These are phyloP conservation scores for Calliphora vicina DNA, from an alignment of 1,140 invertebrate genomes.

Conservation along the genomic window DNA sequence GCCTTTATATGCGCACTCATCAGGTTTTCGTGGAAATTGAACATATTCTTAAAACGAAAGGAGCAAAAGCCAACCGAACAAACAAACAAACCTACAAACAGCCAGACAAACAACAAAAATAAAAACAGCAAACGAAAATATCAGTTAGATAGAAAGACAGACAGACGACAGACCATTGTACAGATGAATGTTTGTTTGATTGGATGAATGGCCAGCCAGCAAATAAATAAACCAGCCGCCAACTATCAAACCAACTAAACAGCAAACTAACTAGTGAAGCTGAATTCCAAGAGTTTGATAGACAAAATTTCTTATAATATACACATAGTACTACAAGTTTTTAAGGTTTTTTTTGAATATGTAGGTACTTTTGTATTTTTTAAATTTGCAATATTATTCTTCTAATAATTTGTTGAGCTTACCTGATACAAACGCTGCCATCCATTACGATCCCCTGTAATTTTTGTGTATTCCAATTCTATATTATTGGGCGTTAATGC, in stretches of 20 bases:
- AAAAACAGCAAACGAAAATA: background rate
- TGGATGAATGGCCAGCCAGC: too few relatives aligned
- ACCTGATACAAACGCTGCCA: slow-evolving; percentile 22
- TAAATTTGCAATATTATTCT: too few relatives aligned
- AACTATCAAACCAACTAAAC: too few relatives aligned
- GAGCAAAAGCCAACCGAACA: background rate
- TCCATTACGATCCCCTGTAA: slow-evolving; percentile 8
- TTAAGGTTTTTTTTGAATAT: too few relatives aligned
- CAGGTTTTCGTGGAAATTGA: slow-evolving; percentile 19
- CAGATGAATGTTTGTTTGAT: background rate
- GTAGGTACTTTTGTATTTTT: too few relatives aligned
- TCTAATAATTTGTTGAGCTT: background rate
- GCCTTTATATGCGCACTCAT: slow-evolving; percentile 17
- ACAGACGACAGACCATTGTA: too few relatives aligned
- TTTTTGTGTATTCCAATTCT: slow-evolving; percentile 25
- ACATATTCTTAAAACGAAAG: slow-evolving; percentile 14
- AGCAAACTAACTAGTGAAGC: too few relatives aligned
- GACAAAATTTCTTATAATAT: too few relatives aligned
- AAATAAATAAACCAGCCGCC: too few relatives aligned
- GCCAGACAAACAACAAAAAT: background rate
- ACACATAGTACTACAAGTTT: too few relatives aligned
- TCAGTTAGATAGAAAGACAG: too few relatives aligned
- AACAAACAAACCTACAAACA: background rate
- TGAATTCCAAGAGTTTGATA: too few relatives aligned
- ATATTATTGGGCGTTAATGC: slow-evolving; percentile 1